Conservation (phyloP, 2,113 vertebrate species). For the Polypterus bichir region DNA sequence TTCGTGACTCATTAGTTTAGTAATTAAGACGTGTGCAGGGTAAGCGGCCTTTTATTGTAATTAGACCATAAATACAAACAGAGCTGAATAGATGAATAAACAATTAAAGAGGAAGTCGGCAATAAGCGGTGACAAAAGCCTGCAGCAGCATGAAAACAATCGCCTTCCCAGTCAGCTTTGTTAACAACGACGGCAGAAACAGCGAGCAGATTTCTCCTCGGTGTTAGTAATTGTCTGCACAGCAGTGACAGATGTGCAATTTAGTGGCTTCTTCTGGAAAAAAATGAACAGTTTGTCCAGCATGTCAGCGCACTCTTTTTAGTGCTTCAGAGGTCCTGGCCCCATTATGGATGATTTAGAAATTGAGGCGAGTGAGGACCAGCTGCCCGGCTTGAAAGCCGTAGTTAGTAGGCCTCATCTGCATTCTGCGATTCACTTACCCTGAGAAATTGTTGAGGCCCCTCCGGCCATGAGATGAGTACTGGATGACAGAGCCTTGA, state of each 20-base stretch:
- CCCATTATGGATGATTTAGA: conserved; percentile 98
- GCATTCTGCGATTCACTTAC: conserved; percentile 68
- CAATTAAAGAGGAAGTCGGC: conserved; percentile 28
- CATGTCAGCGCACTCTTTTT: conserved; percentile 87
- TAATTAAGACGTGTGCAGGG: conserved; percentile 23
- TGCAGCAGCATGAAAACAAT: conserved; percentile 22
- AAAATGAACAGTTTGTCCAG: conserved; percentile 92
- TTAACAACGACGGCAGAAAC: conserved; percentile 46
- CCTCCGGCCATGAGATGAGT: conserved; percentile 80
- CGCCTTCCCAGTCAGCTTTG: conserved; percentile 35
- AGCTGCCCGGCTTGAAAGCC: conserved; percentile 59
- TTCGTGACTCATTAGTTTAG: conserved; percentile 14
- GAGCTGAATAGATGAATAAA: conserved; percentile 26
- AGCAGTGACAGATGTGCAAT: conserved; percentile 91
- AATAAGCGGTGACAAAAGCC: conserved; percentile 24
- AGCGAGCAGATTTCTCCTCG: conserved; percentile 38
- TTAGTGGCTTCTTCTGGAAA: conserved; percentile 78
- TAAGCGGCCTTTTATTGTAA: conserved; percentile 27
- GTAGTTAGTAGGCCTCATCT: conserved; percentile 70
- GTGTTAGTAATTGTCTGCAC: conserved; percentile 63
- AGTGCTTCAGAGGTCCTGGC: conserved; percentile 89
- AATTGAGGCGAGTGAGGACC: conserved; percentile 69
- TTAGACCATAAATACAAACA: conserved; percentile 25
- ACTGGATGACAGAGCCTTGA: conserved; percentile 95
- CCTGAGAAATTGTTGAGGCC: conserved; percentile 64